These are phyloP conservation scores for Amphimedon queenslandica DNA, from an alignment of 37 sponge, comb jelly and placozoan genomes.

Conservation along the genomic window DNA sequence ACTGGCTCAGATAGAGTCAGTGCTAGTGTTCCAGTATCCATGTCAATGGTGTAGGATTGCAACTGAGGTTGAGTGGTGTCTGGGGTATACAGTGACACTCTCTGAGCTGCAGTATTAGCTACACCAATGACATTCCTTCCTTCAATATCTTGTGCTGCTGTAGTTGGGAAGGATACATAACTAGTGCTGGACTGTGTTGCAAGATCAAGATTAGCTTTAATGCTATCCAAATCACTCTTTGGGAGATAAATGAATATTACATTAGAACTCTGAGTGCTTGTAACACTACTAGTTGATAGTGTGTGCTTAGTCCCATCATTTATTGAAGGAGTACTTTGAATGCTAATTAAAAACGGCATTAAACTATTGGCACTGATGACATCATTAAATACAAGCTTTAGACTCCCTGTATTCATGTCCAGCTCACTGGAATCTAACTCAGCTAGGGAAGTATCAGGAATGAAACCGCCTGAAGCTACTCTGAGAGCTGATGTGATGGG, in stretches of 20 bases:
- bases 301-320: not conserved
- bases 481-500: slow-evolving; percentile 5
- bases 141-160: slow-evolving; percentile 61
- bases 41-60: slow-evolving; percentile 1
- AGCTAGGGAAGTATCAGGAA: slow-evolving; percentile 5
- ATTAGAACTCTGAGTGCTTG: not conserved
- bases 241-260: not conserved
- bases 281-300: not conserved
- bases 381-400: slow-evolving; percentile 15
- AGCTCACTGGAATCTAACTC: not conserved
- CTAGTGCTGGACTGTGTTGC: slow-evolving; percentile 60
- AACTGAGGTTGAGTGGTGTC: not conserved
- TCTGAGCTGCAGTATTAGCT: not conserved
- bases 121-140: slow-evolving; percentile 16
- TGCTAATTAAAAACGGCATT: not conserved
- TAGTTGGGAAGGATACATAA: slow-evolving; percentile 32
- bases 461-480: not conserved
- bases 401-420: slow-evolving; percentile 2
- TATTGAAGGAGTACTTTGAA: slow-evolving; percentile 1
- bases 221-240: slow-evolving; percentile 28
- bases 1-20: slow-evolving; percentile 3
- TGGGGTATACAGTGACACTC: not conserved
- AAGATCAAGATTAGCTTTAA: slow-evolving; percentile 59
- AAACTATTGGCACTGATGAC: slow-evolving; percentile 5
- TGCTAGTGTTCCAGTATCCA: not conserved